Percentiles rank a stretch among this genome's conserved stretches.
These are phyloP conservation scores for Venustaconcha ellipsiformis DNA, from an alignment of 1,140 invertebrate genomes.

Conservation along the genomic window DNA sequence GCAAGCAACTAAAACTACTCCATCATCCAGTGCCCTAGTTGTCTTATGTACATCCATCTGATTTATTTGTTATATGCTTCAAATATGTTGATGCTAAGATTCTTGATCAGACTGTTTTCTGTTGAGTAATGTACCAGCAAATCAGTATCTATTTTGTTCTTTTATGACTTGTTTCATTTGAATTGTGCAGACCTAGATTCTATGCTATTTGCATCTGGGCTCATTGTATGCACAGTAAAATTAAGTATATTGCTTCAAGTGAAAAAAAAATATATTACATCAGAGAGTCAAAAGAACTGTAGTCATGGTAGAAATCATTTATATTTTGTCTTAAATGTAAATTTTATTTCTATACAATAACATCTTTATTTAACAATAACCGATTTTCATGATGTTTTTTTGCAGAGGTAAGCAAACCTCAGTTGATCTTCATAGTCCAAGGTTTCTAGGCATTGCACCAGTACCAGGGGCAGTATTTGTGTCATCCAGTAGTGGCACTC, in stretches of 20 bases:
- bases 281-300: neutral
- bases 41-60: too few relatives aligned
- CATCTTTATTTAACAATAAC: neutral
- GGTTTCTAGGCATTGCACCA: constrained; percentile 72
- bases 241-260: neutral
- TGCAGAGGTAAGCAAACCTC: constrained; percentile 62
- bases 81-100: too few relatives aligned
- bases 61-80: too few relatives aligned
- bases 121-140: too few relatives aligned
- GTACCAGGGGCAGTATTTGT: constrained; percentile 70
- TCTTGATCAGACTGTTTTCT: too few relatives aligned
- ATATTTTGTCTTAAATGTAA: neutral
- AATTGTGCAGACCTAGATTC: too few relatives aligned
- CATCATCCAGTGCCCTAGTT: too few relatives aligned
- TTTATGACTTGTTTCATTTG: too few relatives aligned
- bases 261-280: neutral
- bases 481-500: constrained; percentile 68
- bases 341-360: neutral
- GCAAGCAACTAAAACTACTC: too few relatives aligned
- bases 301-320: neutral
- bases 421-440: constrained; percentile 73
- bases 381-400: constrained; percentile 15
- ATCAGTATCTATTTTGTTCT: too few relatives aligned
- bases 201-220: too few relatives aligned
- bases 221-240: neutral